Percentiles rank a stretch among this genome's conserved stretches.
phyloP scores from a whole-genome alignment of 2,888 invertebrate genomes.

The Rotaria sp. region DNA sequence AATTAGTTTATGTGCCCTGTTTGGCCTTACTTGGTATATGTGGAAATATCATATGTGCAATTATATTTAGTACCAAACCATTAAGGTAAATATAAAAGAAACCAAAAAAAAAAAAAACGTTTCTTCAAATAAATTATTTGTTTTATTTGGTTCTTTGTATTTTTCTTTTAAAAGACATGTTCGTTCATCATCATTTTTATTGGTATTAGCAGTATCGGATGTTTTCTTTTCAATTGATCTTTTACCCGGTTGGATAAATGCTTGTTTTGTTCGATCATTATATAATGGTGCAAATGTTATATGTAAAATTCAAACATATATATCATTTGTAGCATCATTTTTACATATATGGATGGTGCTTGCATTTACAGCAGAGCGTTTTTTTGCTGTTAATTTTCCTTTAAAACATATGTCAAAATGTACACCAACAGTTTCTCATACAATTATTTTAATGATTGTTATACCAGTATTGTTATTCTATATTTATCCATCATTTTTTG shows the following conservation, averaged over 20 bases:
- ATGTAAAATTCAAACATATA: conserved; percentile 24
- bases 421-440: not conserved
- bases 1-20: not conserved
- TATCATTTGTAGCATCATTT: conserved; percentile 6
- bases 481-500: conserved; percentile 28
- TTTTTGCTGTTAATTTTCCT: conserved; percentile 11
- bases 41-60: conserved; percentile 19
- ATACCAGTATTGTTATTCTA: not conserved
- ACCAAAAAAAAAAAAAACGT: too few relatives aligned
- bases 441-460: not conserved
- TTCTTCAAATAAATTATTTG: not conserved
- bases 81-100: not conserved
- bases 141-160: not conserved
- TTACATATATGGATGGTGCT: conserved; percentile 23
- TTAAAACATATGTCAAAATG: conserved; percentile 6
- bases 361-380: conserved; percentile 23
- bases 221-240: conserved; percentile 16
- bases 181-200: conserved; percentile 6
- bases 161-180: not conserved
- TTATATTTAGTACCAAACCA: not conserved
- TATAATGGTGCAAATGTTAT: not conserved
- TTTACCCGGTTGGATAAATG: conserved; percentile 17
- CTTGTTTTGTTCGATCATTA: not conserved
- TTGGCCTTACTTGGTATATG: not conserved
- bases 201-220: not conserved